These are phyloP conservation scores for Urophycis tenuis DNA, from an alignment of 2,797 vertebrate species.

Conservation along the genomic window DNA sequence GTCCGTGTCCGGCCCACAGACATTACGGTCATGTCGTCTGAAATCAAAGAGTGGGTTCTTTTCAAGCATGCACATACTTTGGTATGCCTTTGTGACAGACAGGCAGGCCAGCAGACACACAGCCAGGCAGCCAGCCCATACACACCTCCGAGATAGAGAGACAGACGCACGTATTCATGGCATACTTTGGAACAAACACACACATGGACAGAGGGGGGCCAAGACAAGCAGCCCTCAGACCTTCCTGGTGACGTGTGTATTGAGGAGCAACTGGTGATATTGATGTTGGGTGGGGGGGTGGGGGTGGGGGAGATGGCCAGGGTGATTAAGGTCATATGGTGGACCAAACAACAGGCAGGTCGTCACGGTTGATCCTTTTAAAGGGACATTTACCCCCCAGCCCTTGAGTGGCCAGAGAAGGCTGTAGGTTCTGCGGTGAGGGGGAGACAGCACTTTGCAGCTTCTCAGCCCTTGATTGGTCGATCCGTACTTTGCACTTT, in stretches of 20 bases:
- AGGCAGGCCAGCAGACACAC: neutral
- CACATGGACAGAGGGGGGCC: neutral
- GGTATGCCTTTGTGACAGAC: too few relatives aligned
- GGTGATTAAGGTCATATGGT: conserved; percentile 37
- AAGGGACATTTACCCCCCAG: conserved; percentile 36
- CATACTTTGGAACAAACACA: too few relatives aligned
- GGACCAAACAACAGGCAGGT: conserved; percentile 53
- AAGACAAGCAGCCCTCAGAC: conserved; percentile 21
- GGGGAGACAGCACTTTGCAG: conserved; percentile 38
- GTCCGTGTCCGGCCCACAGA: neutral
- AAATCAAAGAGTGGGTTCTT: neutral
- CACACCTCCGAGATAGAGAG: neutral
- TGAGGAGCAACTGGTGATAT: conserved; percentile 26
- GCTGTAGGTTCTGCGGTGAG: conserved; percentile 13
- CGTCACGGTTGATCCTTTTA: conserved; percentile 45
- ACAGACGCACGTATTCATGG: neutral
- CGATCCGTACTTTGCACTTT: too few relatives aligned
- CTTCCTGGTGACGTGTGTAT: conserved; percentile 52
- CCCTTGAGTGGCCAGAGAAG: neutral
- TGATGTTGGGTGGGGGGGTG: neutral
- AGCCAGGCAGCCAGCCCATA: neutral
- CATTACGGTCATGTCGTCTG: neutral
- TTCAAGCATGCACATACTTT: neutral
- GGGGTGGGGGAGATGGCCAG: conserved; percentile 35
- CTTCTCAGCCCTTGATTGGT: conserved; percentile 40